Base-by-base conservation (phyloP, 2,113 vertebrate species). In the Lophius piscatorius region DNA sequence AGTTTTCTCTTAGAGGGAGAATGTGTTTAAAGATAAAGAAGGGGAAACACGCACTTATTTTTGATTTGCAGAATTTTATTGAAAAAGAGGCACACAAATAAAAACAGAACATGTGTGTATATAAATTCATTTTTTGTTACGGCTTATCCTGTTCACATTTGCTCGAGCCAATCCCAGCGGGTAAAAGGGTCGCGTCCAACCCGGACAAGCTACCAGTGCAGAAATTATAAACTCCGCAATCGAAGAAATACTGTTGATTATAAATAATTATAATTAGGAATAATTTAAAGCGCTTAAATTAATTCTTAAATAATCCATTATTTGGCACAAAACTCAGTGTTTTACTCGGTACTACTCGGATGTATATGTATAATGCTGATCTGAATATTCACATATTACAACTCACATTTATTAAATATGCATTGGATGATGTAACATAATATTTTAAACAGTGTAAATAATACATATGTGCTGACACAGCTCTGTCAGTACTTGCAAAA, bases 131-230 rank as follows among this genome's bases (percentile, higher is more conserved):
- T n/a, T n/a, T n/a, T n/a, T n/a, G n/a, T n/a, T n/a, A n/a, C n/a
- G n/a, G n/a, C n/a, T n/a, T n/a, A n/a, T n/a, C n/a, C n/a, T n/a
- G n/a, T n/a, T n/a, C n/a, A n/a, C n/a, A n/a, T n/a, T 76, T 76
- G 73, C 70, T 79, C 4, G 14, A 26, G 22, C 3, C 8, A 35
- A 48, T 17, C 17, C 20, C 21, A 2, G 36, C 4, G 54, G 6
- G 35, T 4, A 49, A 9, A 66, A 26, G n/a, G n/a, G n/a, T n/a
- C n/a, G n/a, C n/a, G n/a, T n/a, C n/a, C n/a, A n/a, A n/a, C n/a
- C n/a, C n/a, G n/a, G n/a, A n/a, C n/a, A 38, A 28, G 0, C 1
- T 16, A 52, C 34, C 50, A 9, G 6, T 58, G 8, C 22, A 3
- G 5, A 42, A n/a, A 11, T 4, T 8, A 29, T 22, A 2, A 4